phyloP scores from a whole-genome alignment of 1,140 invertebrate genomes.

The Helicoverpa armigera region DNA sequence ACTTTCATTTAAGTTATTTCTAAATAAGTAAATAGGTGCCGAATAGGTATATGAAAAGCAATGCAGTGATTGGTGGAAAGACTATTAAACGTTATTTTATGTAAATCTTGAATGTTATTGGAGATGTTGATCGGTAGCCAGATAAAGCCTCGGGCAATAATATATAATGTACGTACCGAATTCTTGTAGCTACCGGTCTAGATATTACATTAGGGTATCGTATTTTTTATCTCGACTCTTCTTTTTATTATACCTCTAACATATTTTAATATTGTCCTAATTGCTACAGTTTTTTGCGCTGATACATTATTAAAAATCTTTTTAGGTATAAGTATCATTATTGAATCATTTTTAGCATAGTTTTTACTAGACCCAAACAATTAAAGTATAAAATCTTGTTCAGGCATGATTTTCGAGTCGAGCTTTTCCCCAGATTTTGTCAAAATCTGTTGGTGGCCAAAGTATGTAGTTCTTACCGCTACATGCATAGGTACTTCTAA shows the following conservation, averaged over 20 bases:
- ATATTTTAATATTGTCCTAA: constrained; percentile 28
- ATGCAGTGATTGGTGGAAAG: constrained; percentile 26
- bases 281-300: constrained; percentile 23
- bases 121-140: constrained; percentile 18
- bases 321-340: not conserved
- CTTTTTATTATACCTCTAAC: constrained; percentile 9
- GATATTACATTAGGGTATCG: constrained; percentile 32
- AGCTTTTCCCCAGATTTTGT: too few species aligned
- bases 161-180: constrained; percentile 27
- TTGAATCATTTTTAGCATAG: not conserved
- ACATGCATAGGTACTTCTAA: too few species aligned
- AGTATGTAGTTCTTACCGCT: too few species aligned
- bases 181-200: constrained; percentile 38
- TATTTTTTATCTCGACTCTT: constrained; percentile 4
- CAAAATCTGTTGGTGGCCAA: too few species aligned
- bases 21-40: not conserved
- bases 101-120: constrained; percentile 21
- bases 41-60: not conserved
- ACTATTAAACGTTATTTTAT: constrained; percentile 23
- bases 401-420: too few species aligned
- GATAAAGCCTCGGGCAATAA: constrained; percentile 11
- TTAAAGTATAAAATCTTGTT: not conserved
- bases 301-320: not conserved
- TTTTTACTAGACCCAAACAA: not conserved
- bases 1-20: not conserved